A percentile compares a stretch with the other conserved stretches of the same genome.
Evolutionary conservation across 2,113 vertebrate genomes (phyloP).

Genomic region (Agapornis roseicollis): DNA sequence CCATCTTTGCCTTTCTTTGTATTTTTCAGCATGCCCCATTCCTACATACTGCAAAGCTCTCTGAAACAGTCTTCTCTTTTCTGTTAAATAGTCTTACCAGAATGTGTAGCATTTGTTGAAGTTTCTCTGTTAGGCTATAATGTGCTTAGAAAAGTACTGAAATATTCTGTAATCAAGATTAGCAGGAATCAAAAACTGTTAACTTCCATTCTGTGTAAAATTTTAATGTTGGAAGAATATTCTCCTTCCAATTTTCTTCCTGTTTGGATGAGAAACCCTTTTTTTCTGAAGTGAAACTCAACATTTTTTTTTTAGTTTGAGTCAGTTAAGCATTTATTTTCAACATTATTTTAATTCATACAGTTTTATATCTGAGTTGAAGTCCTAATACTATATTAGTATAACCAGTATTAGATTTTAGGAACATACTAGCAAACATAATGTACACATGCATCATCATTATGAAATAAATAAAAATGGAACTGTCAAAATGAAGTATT

Average conservation of each 20-base stretch:
- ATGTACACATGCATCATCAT: slow-evolving; percentile 8
- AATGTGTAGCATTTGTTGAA: neutral
- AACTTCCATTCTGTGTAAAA: neutral
- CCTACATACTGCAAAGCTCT: neutral
- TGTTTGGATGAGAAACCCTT: neutral
- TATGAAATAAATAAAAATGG: slow-evolving; percentile 35
- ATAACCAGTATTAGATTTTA: slow-evolving; percentile 5
- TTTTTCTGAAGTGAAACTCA: neutral
- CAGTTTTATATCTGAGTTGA: neutral
- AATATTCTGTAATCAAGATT: neutral
- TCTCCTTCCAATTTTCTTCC: neutral
- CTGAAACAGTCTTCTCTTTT: neutral
- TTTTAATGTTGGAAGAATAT: neutral
- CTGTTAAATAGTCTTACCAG: neutral
- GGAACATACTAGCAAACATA: slow-evolving; percentile 13
- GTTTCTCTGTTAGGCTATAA: neutral
- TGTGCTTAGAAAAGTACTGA: neutral
- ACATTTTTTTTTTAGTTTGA: neutral
- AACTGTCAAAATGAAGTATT: slow-evolving; percentile 36
- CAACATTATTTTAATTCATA: neutral
- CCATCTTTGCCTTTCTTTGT: neutral
- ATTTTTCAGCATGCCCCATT: neutral
- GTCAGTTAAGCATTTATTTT: neutral
- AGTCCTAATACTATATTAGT: neutral
- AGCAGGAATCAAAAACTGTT: neutral